Percentiles rank a stretch among this genome's conserved stretches.
Evolutionary conservation across 1,140 invertebrate species (phyloP).

Genomic region (Hydropsyche tenuis): DNA sequence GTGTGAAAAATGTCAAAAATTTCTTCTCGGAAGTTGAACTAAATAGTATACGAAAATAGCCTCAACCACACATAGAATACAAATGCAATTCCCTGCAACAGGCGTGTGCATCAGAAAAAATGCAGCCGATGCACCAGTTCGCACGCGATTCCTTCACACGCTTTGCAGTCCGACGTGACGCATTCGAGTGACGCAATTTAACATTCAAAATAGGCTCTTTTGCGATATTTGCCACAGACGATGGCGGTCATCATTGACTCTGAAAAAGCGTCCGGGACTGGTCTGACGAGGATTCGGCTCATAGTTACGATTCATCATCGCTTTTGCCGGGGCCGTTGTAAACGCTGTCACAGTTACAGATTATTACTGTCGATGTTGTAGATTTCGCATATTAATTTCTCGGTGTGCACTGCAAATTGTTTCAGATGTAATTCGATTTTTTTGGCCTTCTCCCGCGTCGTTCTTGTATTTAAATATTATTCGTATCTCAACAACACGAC

Average conservation of each 20-base stretch:
- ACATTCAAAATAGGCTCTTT: not conserved
- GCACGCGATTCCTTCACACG: not conserved
- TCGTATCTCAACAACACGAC: no score
- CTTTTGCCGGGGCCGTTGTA: not conserved
- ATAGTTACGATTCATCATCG: not conserved
- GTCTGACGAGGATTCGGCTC: no score
- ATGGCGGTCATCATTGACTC: not conserved
- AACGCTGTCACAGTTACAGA: no score
- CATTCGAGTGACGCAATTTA: not conserved
- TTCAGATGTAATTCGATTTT: no score
- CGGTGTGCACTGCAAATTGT: no score
- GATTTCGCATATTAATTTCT: no score
- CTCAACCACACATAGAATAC: not conserved
- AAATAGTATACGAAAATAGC: not conserved
- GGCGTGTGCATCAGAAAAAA: not conserved
- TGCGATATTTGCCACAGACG: not conserved
- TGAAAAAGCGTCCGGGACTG: not conserved
- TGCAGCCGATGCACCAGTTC: constrained; percentile 20
- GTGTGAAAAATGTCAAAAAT: constrained; percentile 21
- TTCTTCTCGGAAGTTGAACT: constrained; percentile 12
- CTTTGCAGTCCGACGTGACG: not conserved
- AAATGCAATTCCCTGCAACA: not conserved
- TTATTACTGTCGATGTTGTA: no score
- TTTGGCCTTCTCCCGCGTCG: no score
- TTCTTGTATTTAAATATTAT: no score